Evolutionary conservation across 2,113 vertebrate genomes (phyloP).

Genomic region (Eulacestoma nigropectus): DNA sequence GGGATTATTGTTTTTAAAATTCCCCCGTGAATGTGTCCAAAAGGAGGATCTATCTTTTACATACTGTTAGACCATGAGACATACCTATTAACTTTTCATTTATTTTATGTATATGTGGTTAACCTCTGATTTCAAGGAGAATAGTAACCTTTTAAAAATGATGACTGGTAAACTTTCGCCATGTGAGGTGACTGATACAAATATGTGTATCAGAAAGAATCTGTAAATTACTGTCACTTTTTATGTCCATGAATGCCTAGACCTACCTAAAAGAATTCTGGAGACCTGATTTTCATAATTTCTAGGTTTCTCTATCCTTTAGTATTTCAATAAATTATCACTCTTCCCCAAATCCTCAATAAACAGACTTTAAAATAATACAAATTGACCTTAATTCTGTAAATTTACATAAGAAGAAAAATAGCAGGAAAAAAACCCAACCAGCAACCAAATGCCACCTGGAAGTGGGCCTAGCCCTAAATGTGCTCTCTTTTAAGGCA

Average conservation of each 20-base stretch:
- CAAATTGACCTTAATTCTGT: neutral
- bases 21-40: neutral
- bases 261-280: neutral
- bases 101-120: neutral
- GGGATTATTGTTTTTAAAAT: neutral
- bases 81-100: neutral
- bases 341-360: neutral
- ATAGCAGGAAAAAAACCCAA: fast-evolving
- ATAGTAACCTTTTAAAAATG: neutral
- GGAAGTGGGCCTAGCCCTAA: neutral
- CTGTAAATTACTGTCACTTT: neutral
- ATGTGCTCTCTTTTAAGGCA: neutral
- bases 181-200: neutral
- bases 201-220: neutral
- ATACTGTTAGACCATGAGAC: neutral
- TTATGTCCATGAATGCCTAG: neutral
- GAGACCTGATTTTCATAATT: neutral
- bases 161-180: neutral
- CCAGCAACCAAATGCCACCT: neutral
- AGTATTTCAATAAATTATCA: neutral
- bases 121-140: neutral
- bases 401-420: neutral
- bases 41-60: neutral
- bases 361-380: neutral
- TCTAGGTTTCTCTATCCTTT: neutral